Evolutionary conservation across 2,113 vertebrate species (phyloP).

Genomic region (Menidia beryllina): DNA sequence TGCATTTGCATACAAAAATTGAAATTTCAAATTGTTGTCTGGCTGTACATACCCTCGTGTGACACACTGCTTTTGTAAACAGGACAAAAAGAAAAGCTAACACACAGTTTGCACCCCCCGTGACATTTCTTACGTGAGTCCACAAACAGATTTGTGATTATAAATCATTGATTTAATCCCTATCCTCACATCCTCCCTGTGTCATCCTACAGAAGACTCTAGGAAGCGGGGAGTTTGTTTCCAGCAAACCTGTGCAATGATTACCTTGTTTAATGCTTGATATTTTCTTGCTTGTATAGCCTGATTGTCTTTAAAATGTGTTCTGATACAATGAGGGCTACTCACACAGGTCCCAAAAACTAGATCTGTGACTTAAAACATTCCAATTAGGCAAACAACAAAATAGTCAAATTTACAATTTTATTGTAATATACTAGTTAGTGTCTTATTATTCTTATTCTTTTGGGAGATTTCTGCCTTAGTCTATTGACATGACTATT

Average conservation of each 20-base stretch:
- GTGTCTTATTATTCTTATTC: no score
- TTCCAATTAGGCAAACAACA: no score
- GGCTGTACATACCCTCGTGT: not conserved
- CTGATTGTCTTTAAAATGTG: no score
- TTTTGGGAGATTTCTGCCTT: not conserved
- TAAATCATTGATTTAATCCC: no score
- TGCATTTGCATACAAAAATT: conserved; percentile 12
- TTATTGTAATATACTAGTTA: no score
- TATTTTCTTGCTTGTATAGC: no score
- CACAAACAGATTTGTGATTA: conserved; percentile 38
- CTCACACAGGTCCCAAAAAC: no score
- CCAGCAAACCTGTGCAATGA: conserved; percentile 33
- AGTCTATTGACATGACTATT: conserved; percentile 32
- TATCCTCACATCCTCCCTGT: conserved; percentile 17
- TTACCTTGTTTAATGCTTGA: conserved; percentile 28
- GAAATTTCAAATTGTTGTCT: conserved; percentile 12
- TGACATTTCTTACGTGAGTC: conserved; percentile 28
- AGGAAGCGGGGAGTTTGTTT: conserved; percentile 52
- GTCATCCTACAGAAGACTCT: conserved; percentile 15
- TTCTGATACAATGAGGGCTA: no score
- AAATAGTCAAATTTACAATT: no score
- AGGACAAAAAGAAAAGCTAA: conserved; percentile 16
- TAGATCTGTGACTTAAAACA: no score
- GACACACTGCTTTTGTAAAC: conserved; percentile 13
- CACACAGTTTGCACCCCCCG: conserved; percentile 13